phyloP scores from a whole-genome alignment of 2,113 vertebrate genomes.

The Macaca fascicularis region T2T-MFA8v1.1 NC_088393.1:5090501-5091000 shows the following conservation, averaged over 20 bases:
- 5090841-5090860: conserved; percentile 91
- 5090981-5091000: rapidly evolving
- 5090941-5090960: conserved; percentile 37
- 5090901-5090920: conserved; percentile 85
- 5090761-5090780: background rate
- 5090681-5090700: background rate
- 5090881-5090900: conserved; percentile 84
- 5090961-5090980: background rate
- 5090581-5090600: no score
- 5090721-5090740: background rate
- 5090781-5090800: rapidly evolving
- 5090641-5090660: no score
- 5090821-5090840: conserved; percentile 95
- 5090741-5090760: background rate
- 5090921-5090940: conserved; percentile 73
- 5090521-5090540: no score
- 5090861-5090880: conserved; percentile 84
- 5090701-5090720: background rate
- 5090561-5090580: no score
- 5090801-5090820: conserved; percentile 80
- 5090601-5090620: no score
- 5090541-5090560: no score
- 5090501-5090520: no score
- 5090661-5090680: background rate
- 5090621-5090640: no score